A percentile compares a stretch with the other conserved stretches of the same genome.
Evolutionary conservation across 2,113 vertebrate species (phyloP).

Genomic region (Gobio gobio): DNA sequence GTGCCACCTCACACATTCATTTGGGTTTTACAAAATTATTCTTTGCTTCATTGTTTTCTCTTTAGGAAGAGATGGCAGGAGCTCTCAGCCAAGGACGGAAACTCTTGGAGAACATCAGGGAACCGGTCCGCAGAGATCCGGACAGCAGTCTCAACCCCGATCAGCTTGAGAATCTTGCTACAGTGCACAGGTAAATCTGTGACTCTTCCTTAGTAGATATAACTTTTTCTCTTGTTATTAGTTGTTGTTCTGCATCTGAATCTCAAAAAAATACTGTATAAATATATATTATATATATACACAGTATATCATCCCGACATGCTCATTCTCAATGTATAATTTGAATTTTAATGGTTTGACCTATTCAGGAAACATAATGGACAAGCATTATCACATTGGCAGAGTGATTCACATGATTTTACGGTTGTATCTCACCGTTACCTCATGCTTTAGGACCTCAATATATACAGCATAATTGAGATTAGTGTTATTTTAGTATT

Average conservation of each 20-base stretch:
- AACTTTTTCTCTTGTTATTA: neutral
- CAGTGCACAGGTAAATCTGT: slow-evolving; percentile 82
- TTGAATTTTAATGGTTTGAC: too few relatives aligned
- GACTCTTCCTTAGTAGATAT: neutral
- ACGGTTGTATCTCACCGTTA: neutral
- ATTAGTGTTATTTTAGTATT: neutral
- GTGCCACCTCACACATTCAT: neutral
- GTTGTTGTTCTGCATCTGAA: neutral
- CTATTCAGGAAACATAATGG: neutral
- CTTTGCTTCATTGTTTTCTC: slow-evolving; percentile 8
- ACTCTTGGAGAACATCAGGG: slow-evolving; percentile 84
- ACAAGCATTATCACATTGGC: neutral
- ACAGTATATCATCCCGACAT: too few relatives aligned
- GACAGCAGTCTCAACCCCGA: slow-evolving; percentile 89
- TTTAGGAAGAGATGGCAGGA: slow-evolving; percentile 84
- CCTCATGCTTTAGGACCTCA: neutral
- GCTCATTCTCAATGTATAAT: too few relatives aligned
- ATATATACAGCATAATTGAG: neutral
- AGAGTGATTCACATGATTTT: neutral
- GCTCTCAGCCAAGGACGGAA: slow-evolving; percentile 81
- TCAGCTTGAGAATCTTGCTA: slow-evolving; percentile 90
- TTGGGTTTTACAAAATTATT: neutral
- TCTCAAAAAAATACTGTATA: neutral
- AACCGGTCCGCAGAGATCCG: slow-evolving; percentile 79
- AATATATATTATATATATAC: neutral